Percentiles rank a stretch among this genome's conserved stretches.
phyloP scores from a whole-genome alignment of 2,888 invertebrate genomes.

The Artemia sinica region DNA sequence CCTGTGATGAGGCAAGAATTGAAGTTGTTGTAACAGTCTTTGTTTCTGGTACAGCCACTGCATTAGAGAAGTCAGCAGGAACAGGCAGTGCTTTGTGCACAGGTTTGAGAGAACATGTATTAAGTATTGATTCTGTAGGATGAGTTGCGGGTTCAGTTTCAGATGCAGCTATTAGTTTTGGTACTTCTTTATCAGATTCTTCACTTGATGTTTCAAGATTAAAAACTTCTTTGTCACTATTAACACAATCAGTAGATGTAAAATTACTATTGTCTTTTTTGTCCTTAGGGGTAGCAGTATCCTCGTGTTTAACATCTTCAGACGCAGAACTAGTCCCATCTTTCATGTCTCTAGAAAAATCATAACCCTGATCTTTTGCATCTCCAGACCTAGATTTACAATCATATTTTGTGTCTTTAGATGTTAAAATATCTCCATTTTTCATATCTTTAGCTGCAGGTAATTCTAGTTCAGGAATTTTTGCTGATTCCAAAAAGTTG shows the following conservation, averaged over 20 bases:
- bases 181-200: background rate
- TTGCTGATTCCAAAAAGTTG: background rate
- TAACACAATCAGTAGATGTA: background rate
- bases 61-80: background rate
- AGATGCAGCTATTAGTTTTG: background rate
- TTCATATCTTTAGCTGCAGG: background rate
- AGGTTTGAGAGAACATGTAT: background rate
- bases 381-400: background rate
- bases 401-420: background rate
- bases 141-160: constrained; percentile 7
- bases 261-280: background rate
- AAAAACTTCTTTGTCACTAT: background rate
- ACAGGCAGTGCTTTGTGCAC: constrained; percentile 2
- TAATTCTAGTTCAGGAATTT: background rate
- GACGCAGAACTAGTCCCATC: background rate
- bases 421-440: too few relatives aligned
- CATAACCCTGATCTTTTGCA: background rate
- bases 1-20: background rate
- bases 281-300: background rate
- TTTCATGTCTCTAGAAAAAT: too few relatives aligned
- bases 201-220: background rate
- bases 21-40: background rate
- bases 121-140: background rate
- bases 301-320: background rate
- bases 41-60: background rate